phyloP scores from a whole-genome alignment of 2,113 vertebrate genomes.

The Aspiorhynchus laticeps region DNA sequence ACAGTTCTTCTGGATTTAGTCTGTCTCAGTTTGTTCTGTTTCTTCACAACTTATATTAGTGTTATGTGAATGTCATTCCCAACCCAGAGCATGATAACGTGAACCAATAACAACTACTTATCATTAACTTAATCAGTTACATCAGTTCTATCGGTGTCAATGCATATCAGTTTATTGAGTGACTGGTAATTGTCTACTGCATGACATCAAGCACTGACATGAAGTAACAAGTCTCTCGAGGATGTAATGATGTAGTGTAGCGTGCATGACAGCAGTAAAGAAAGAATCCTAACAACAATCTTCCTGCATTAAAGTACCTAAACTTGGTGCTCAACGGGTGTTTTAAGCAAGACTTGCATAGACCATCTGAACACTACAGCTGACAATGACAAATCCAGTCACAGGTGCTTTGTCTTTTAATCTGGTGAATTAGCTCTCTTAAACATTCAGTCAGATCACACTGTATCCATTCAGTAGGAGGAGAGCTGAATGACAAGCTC shows the following conservation, averaged over 20 bases:
- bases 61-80: background rate
- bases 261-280: background rate
- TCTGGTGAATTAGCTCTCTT: slow-evolving; percentile 30
- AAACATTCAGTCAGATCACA: background rate
- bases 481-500: slow-evolving; percentile 26
- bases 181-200: background rate
- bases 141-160: background rate
- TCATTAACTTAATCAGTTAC: background rate
- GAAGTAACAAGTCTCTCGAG: background rate
- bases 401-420: slow-evolving; percentile 40
- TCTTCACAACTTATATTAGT: background rate
- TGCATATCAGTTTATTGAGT: background rate
- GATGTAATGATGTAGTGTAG: background rate
- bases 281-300: background rate
- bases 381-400: slow-evolving; percentile 21
- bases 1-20: too few relatives aligned
- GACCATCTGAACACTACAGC: slow-evolving; percentile 8
- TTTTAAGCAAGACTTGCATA: slow-evolving; percentile 1
- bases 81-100: background rate
- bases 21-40: too few relatives aligned
- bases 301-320: background rate
- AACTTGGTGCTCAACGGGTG: background rate
- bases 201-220: background rate
- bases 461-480: slow-evolving; percentile 35
- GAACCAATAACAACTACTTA: background rate